Base-by-base conservation (phyloP, 2,797 vertebrate species). In the Schizopygopsis pylzovi region DNA sequence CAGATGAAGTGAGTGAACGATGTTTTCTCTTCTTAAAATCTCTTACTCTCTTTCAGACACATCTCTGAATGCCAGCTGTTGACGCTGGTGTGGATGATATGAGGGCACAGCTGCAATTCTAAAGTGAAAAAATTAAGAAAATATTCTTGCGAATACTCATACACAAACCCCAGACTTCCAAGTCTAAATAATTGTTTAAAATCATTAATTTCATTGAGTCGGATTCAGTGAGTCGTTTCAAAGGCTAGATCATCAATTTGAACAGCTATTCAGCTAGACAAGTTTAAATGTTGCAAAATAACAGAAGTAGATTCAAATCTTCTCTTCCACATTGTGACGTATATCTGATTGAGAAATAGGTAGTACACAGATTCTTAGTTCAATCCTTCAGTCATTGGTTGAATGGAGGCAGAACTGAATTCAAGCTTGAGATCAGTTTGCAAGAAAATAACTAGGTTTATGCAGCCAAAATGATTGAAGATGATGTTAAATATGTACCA, bases 1-100 rank as follows among this genome's bases (percentile, higher is more conserved):
- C 96, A 96, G 94, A 96, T 96, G 96, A 96, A 96, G 96, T 96
- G 90, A 96, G 96, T 95, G 68, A 87, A 56, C 33, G 4, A 45
- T 25, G 28, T 59, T 75, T 73, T 59, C 47, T 59, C 12, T 59
- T 56, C 72, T 68, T 18, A 6, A 45, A 37, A 37, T 56, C 67
- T 52, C 37, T 47, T n/a, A 52, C 28, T 22, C 13, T 59, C 25
- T 47, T 77, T 61, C 22, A 59, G 37, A 81, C 45, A 41, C 37
- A 16, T 71, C 37, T 56, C 5, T 37, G 1, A 16, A 7, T 75
- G 37, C 18, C 56, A 85, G 49, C 25, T 71, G 76, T 47, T 79
- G n/a, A 65, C 8, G 18, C 39, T 37, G 49, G 67, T 72, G 41
- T 47, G 33, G 37, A 59, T 56, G 11, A 68, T 41, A 41, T 45